A percentile compares a stretch with the other conserved stretches of the same genome.
Evolutionary conservation across 2,888 invertebrate genomes (phyloP).

Genomic region (Aelia acuminata): DNA sequence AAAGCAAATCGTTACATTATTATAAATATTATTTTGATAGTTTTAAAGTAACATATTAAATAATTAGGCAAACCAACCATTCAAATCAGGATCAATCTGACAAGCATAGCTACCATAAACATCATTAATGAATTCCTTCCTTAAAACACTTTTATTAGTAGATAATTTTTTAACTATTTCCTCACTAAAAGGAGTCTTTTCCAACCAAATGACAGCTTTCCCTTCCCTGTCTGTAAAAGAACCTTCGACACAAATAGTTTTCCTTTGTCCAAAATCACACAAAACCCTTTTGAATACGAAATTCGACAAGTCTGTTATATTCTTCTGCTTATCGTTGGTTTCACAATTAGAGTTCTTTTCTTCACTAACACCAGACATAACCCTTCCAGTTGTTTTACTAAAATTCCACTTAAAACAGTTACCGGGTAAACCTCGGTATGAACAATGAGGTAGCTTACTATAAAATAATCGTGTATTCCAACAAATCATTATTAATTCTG

Average conservation of each 20-base stretch:
- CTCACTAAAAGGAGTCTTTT: slow-evolving; percentile 85
- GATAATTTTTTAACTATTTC: slow-evolving; percentile 74
- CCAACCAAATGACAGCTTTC: slow-evolving; percentile 80
- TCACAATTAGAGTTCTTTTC: not conserved
- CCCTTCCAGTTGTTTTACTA: not conserved
- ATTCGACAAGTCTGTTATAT: slow-evolving; percentile 73
- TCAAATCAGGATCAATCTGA: slow-evolving; percentile 75
- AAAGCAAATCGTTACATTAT: slow-evolving; percentile 33
- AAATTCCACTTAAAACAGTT: not conserved
- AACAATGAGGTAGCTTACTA: not conserved
- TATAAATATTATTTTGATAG: not conserved
- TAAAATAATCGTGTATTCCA: not conserved
- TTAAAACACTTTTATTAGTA: slow-evolving; percentile 74
- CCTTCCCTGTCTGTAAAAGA: slow-evolving; percentile 75
- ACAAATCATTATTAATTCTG: not conserved
- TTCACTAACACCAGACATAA: not conserved
- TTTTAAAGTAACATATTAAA: not conserved
- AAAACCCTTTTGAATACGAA: slow-evolving; percentile 80
- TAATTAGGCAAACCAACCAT: slow-evolving; percentile 74
- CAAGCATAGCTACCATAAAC: slow-evolving; percentile 88
- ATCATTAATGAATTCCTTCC: slow-evolving; percentile 83
- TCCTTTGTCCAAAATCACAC: slow-evolving; percentile 80
- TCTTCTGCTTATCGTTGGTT: slow-evolving; percentile 47
- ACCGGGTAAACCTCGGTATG: not conserved
- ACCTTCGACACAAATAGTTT: slow-evolving; percentile 81